Base-by-base conservation (phyloP, 1,140 invertebrate species). In the Physella acuta region DNA sequence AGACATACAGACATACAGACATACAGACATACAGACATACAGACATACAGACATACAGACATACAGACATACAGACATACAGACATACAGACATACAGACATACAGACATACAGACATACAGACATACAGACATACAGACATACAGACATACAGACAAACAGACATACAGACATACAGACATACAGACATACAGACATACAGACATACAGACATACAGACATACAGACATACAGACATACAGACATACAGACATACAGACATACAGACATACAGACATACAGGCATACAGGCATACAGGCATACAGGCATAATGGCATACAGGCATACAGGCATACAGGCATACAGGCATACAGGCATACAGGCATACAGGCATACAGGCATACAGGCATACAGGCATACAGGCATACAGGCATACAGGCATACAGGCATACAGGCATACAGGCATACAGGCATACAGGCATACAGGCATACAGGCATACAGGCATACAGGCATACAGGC, bases 251-350 rank as follows among this genome's bases (percentile, higher is more conserved):
- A 67, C 51, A 56, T 1, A 67, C 51, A 67, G 49, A 67, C 51
- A 56, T 1, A 67, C 51, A 67, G 49, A 67, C 51, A 56, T 2
- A 67, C 4, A 67, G 65, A 67, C 3, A 56, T 24, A 67, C 28
- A 67, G 52, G 58, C 63, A 51, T 14, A 65, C 44, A 65, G 63
- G 52, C 63, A 51, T 16, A 65, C 63, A 65, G 63, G 52, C 39
- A 49, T 49, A 65, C 63, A 52, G 34, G n/a, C n/a, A n/a, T n/a
- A n/a, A n/a, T n/a, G n/a, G n/a, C n/a, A n/a, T n/a, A n/a, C n/a
- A n/a, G n/a, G n/a, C n/a, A n/a, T n/a, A n/a, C n/a, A n/a, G n/a
- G n/a, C n/a, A n/a, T n/a, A n/a, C n/a, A n/a, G n/a, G n/a, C n/a
- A n/a, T n/a, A n/a, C n/a, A n/a, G n/a, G n/a, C n/a, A n/a, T n/a